A percentile compares a stretch with the other conserved stretches of the same genome.
Conservation (phyloP, 1,140 invertebrate species). For the Hylyphantes graminicola region DNA sequence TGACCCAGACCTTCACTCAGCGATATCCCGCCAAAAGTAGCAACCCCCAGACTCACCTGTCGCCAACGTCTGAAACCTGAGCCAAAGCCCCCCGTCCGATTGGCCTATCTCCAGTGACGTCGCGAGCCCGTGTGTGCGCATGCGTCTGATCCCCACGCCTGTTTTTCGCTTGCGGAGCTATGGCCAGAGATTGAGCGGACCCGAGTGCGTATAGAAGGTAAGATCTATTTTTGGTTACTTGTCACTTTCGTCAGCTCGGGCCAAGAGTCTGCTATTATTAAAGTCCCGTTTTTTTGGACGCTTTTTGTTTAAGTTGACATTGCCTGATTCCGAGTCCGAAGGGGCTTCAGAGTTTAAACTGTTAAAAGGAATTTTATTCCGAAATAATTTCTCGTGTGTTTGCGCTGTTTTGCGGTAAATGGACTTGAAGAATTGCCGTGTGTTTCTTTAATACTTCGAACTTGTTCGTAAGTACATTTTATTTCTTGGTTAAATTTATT, state of each 20-base stretch:
- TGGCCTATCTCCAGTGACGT: slow-evolving; percentile 26
- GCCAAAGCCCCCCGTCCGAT: slow-evolving; percentile 34
- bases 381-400: too few relatives aligned
- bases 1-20: slow-evolving; percentile 30
- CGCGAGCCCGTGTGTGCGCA: neutral
- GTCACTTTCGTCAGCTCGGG: slow-evolving; percentile 47
- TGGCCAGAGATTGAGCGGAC: slow-evolving; percentile 54
- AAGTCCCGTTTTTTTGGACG: too few relatives aligned
- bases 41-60: slow-evolving; percentile 40
- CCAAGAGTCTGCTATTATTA: too few relatives aligned
- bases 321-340: too few relatives aligned
- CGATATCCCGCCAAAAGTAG: slow-evolving; percentile 24
- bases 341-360: too few relatives aligned
- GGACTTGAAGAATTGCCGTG: too few relatives aligned
- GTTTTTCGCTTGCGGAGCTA: slow-evolving; percentile 47
- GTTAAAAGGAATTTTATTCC: too few relatives aligned
- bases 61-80: slow-evolving; percentile 48
- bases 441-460: too few relatives aligned
- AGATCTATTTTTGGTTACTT: slow-evolving; percentile 60
- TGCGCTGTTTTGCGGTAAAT: too few relatives aligned
- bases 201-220: slow-evolving; percentile 43
- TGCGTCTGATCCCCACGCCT: slow-evolving; percentile 38
- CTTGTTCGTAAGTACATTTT: too few relatives aligned
- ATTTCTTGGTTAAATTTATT: too few relatives aligned
- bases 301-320: too few relatives aligned